phyloP scores from a whole-genome alignment of 2,888 invertebrate genomes.

The Pilophorus perplexus region DNA sequence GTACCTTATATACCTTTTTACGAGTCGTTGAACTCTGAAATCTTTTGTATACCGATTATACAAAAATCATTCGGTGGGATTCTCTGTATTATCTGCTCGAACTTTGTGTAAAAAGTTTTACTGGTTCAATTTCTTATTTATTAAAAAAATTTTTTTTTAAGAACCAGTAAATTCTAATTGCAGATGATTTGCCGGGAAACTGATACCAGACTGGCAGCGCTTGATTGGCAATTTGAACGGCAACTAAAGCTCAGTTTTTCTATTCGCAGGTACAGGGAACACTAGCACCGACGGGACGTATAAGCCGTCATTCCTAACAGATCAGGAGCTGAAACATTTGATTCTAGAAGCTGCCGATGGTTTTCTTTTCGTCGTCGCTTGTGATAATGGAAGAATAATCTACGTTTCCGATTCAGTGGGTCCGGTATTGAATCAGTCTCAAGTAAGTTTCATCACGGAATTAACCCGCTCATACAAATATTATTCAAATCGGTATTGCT shows the following conservation, averaged over 20 bases:
- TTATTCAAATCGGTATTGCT: no score
- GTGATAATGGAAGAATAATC: constrained; percentile 94
- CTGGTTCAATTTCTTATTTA: no score
- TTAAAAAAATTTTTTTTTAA: no score
- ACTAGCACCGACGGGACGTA: constrained; percentile 94
- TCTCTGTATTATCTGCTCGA: no score
- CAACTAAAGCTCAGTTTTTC: not conserved
- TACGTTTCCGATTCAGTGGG: constrained; percentile 99
- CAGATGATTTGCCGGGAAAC: no score
- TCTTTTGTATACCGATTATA: not conserved
- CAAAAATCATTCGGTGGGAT: no score
- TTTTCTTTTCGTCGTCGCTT: constrained; percentile 93
- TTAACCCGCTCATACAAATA: no score
- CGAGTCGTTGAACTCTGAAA: not conserved
- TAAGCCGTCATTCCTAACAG: constrained; percentile 97
- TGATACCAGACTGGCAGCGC: no score
- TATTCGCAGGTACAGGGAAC: constrained; percentile 72
- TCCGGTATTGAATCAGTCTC: constrained; percentile 94
- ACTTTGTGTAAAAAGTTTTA: no score
- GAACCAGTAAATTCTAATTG: no score
- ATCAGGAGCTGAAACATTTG: constrained; percentile 97
- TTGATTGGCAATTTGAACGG: no score
- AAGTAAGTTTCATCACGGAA: constrained; percentile 28
- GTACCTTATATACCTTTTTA: no score
- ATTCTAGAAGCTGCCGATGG: constrained; percentile 99